Base-by-base conservation (phyloP, 2,797 vertebrate genomes). In the Sebastes glaucus region DNA sequence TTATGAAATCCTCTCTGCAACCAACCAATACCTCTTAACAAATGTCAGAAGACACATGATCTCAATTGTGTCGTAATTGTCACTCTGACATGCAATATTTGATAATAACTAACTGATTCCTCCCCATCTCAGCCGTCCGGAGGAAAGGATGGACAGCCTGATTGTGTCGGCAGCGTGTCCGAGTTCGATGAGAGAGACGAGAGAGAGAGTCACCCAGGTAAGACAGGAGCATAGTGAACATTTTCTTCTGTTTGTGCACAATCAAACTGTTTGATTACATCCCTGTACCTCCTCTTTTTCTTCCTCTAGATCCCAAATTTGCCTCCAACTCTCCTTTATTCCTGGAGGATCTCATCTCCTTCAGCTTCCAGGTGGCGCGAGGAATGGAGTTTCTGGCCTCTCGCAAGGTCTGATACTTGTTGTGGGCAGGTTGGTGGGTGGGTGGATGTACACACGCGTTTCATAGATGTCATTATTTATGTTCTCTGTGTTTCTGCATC, bases 281-380 rank as follows among this genome's bases (percentile, higher is more conserved):
- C 22, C 1, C 25, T 22, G 13, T 46, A 52, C 1, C 0, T 0
- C 0, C 0, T 75, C 52, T 83, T 63, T 86, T 67, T 89, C 35
- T 76, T 66, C 89, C 77, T 80, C 32, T 74, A 98, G 97, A 94
- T 62, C 66, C 85, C 60, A 89, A 93, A 16, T 93, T 93, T 68
- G 87, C 94, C 46, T 89, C 88, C 78, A 95, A 88, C 82, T 65
- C 93, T 65, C 95, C 96, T 65, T 94, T 99, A 81, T 96, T 95
- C 7, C 96, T 98, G 93, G 97, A 98, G 89, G 97, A 99, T 88
- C 95, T 99, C 63, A 98, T 99, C 86, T 99, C 97, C 57, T 99
- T 98, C 93, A 99, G 98, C 91, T 98, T 99, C 90, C 98, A 99
- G 90, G 98, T 99, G 90, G 97, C 98, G 11, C 95, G 97, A 91